Evolutionary conservation across 2,888 invertebrate species (phyloP).

Genomic region (Sarcophaga variegata): DNA sequence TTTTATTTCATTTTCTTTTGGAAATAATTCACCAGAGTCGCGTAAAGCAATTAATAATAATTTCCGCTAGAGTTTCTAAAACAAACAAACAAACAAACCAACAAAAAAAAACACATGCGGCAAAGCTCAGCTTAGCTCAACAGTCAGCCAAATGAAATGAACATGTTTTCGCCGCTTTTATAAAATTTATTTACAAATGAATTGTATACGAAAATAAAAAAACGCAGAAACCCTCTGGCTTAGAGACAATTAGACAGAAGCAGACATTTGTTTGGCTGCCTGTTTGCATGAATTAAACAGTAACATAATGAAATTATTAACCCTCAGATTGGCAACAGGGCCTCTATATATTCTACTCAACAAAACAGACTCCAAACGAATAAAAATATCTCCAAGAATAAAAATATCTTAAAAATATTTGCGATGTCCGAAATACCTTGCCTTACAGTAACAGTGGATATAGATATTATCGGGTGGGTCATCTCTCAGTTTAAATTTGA

Average conservation of each 20-base stretch:
- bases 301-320: conserved; percentile 9
- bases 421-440: too few species aligned
- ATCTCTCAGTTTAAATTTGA: too few species aligned
- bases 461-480: too few species aligned
- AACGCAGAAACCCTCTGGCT: conserved; percentile 27
- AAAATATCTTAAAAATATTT: too few species aligned
- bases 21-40: conserved; percentile 30
- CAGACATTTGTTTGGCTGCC: conserved; percentile 16
- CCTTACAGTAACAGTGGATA: too few species aligned
- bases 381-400: too few species aligned
- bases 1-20: not conserved
- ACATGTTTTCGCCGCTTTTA: not conserved
- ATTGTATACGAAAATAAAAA: not conserved
- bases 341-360: not conserved
- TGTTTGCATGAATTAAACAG: conserved; percentile 25
- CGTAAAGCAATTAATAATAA: conserved; percentile 77
- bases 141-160: not conserved
- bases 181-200: not conserved
- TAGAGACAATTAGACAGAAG: conserved; percentile 2
- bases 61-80: conserved; percentile 74
- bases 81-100: conserved; percentile 69
- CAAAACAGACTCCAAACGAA: too few species aligned
- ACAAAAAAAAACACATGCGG: conserved; percentile 27
- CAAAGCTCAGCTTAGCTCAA: too few species aligned
- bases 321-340: not conserved